These are phyloP conservation scores for Atractosteus spatula DNA, from an alignment of 2,113 vertebrate species.

Conservation along the genomic window DNA sequence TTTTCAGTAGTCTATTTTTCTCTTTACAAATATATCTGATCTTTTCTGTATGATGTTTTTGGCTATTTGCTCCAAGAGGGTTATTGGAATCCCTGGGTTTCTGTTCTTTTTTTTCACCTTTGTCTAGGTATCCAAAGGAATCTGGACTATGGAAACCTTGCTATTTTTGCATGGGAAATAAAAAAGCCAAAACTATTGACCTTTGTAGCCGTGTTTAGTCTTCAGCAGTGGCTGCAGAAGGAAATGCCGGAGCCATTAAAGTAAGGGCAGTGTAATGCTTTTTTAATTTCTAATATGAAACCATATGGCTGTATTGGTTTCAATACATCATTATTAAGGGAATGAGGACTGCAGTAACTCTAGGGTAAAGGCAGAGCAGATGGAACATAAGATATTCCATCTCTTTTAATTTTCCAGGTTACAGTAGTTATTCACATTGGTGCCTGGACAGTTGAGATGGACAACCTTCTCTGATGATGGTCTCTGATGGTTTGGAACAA, in stretches of 20 bases:
- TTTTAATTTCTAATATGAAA: background rate
- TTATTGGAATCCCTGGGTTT: too few relatives aligned
- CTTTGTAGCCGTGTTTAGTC: conserved; percentile 1
- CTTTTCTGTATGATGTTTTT: too few relatives aligned
- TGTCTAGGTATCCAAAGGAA: background rate
- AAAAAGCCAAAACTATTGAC: background rate
- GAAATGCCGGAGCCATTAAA: background rate
- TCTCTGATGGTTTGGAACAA: too few relatives aligned
- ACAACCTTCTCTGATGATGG: too few relatives aligned
- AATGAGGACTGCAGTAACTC: too few relatives aligned
- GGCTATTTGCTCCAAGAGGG: too few relatives aligned
- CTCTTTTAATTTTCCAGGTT: too few relatives aligned
- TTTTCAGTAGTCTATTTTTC: background rate
- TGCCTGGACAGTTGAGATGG: too few relatives aligned
- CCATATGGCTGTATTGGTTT: background rate
- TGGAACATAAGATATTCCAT: too few relatives aligned
- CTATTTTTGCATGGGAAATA: conserved; percentile 2
- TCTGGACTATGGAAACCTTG: background rate
- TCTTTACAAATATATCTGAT: too few relatives aligned
- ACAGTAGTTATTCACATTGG: too few relatives aligned
- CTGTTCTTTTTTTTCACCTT: background rate
- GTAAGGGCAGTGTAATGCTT: background rate
- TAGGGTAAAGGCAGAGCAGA: too few relatives aligned
- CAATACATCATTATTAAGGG: background rate
- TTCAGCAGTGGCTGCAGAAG: conserved; percentile 7